Evolutionary conservation across 2,797 vertebrate species (phyloP).

Genomic region (Anguilla pacifica): DNA sequence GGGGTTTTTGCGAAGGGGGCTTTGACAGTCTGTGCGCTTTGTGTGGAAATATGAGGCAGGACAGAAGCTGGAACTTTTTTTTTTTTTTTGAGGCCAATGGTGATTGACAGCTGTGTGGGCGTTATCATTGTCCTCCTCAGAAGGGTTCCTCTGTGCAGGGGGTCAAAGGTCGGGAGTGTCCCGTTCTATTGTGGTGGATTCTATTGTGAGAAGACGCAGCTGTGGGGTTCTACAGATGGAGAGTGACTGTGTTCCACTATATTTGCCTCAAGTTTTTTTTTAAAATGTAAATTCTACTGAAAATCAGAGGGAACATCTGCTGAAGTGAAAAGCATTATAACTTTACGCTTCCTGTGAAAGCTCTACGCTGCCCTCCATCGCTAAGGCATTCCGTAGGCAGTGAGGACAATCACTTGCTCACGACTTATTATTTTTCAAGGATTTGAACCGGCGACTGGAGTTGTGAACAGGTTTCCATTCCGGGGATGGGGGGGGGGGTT

Average conservation of each 20-base stretch:
- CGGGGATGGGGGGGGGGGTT: too few species aligned
- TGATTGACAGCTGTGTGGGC: constrained; percentile 1
- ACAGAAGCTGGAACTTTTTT: not conserved
- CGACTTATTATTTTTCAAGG: not conserved
- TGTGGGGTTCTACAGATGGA: not conserved
- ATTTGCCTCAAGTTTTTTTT: not conserved
- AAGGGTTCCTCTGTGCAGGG: not conserved
- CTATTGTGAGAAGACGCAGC: not conserved
- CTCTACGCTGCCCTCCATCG: too few species aligned
- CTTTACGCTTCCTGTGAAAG: too few species aligned
- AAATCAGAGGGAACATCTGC: not conserved
- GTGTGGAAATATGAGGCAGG: constrained; percentile 3
- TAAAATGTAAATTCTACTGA: not conserved
- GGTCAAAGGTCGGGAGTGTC: not conserved
- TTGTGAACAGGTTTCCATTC: not conserved
- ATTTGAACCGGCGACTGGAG: not conserved
- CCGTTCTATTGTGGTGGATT: not conserved
- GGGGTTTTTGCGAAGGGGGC: not conserved
- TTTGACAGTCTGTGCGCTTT: not conserved
- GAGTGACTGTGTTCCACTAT: not conserved
- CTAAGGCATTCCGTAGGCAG: not conserved
- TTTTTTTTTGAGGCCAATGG: not conserved
- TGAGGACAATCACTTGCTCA: not conserved
- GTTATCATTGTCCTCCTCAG: not conserved
- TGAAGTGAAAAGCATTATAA: not conserved